phyloP scores from a whole-genome alignment of 1,140 invertebrate species.

The Leptinotarsa lineolata region DNA sequence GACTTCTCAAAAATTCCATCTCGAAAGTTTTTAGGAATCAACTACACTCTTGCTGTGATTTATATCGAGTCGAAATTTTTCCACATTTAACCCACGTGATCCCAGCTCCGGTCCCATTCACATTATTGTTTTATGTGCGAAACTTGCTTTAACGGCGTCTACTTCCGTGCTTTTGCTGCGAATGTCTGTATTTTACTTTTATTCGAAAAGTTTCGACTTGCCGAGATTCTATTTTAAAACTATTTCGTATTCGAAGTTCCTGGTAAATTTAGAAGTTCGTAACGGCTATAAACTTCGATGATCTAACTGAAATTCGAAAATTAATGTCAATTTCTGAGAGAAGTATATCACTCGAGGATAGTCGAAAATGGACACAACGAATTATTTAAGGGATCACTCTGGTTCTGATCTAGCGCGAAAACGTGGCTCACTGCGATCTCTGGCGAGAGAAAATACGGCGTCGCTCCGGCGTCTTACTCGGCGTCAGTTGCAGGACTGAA shows the following conservation, averaged over 20 bases:
- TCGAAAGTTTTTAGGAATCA: slow-evolving; percentile 9
- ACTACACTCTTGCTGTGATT: not conserved
- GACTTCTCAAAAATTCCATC: not conserved
- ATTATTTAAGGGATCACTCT: not conserved
- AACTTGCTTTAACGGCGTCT: not conserved
- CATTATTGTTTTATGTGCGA: slow-evolving; percentile 6
- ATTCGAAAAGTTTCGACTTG: slow-evolving; percentile 17
- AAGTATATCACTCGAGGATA: not conserved
- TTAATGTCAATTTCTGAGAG: not conserved
- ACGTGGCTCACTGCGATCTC: slow-evolving; percentile 21
- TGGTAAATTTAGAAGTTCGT: slow-evolving; percentile 30
- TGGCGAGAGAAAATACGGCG: slow-evolving; percentile 8
- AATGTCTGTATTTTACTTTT: slow-evolving; percentile 12
- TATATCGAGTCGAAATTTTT: not conserved
- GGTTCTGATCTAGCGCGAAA: slow-evolving; percentile 14
- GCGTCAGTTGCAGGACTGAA: slow-evolving; percentile 25
- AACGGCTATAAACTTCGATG: slow-evolving; percentile 9
- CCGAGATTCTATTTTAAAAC: slow-evolving; percentile 36
- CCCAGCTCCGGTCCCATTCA: not conserved
- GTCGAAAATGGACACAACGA: not conserved
- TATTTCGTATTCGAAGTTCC: slow-evolving; percentile 23
- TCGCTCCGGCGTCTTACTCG: slow-evolving; percentile 14
- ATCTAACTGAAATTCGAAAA: slow-evolving; percentile 24
- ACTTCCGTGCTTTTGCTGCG: not conserved
- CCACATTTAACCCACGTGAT: slow-evolving; percentile 10